Conservation (phyloP, 2,113 vertebrate genomes). For the Nibea coibor region DNA sequence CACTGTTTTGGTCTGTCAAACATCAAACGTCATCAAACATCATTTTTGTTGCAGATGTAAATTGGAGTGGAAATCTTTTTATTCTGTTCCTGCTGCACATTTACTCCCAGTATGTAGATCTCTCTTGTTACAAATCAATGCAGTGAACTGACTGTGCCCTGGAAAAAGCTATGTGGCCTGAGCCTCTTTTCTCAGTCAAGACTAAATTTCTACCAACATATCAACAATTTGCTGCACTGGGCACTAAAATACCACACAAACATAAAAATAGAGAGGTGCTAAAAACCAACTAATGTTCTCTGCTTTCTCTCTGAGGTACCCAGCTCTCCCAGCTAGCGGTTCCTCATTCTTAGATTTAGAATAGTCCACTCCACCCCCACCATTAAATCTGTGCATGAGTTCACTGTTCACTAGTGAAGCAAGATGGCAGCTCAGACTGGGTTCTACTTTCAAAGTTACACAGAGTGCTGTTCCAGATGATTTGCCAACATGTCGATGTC, state of each 20-base stretch:
- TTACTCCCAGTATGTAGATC: background rate
- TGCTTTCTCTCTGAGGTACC: background rate
- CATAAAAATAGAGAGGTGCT: background rate
- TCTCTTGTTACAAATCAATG: background rate
- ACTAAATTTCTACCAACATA: background rate
- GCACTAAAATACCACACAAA: background rate
- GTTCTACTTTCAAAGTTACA: slow-evolving; percentile 27
- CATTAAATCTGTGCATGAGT: background rate
- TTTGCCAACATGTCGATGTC: slow-evolving; percentile 32
- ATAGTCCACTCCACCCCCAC: background rate
- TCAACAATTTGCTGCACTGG: background rate
- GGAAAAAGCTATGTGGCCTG: background rate
- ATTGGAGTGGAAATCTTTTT: background rate
- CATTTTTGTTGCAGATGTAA: too few relatives aligned
- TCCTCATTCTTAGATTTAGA: slow-evolving; percentile 13
- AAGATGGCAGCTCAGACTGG: background rate
- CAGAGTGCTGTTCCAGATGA: slow-evolving; percentile 7
- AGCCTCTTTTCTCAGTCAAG: background rate
- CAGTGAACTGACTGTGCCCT: background rate
- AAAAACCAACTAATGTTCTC: background rate
- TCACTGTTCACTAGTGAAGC: slow-evolving; percentile 16
- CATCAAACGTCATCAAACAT: too few relatives aligned
- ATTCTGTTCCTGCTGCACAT: background rate
- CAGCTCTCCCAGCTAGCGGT: background rate
- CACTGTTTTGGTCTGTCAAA: too few relatives aligned